Evolutionary conservation across 2,113 vertebrate genomes (phyloP).

Genomic region (Colistium nudipinnis): DNA sequence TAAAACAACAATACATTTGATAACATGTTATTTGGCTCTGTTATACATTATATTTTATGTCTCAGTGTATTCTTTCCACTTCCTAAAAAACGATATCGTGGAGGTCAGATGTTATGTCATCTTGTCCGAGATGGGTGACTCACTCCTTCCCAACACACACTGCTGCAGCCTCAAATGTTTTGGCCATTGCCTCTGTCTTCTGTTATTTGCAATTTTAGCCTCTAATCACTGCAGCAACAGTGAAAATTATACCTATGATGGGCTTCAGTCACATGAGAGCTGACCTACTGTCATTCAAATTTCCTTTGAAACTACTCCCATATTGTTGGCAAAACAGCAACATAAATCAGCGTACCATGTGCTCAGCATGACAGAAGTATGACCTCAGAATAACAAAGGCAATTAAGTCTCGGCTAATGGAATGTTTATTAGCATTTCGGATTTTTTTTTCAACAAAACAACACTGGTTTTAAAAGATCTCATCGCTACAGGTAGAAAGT

Average conservation of each 20-base stretch:
- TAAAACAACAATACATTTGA: neutral
- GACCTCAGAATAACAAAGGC: neutral
- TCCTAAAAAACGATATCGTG: conserved; percentile 6
- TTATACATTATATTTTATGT: neutral
- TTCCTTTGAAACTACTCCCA: neutral
- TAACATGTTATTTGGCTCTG: neutral
- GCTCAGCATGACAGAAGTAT: neutral
- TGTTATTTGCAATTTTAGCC: conserved; percentile 51
- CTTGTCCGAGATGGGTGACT: conserved; percentile 52
- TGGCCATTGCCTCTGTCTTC: conserved; percentile 20
- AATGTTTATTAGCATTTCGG: neutral
- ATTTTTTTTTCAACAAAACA: neutral
- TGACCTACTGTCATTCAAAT: conserved; percentile 21
- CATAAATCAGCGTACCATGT: no score
- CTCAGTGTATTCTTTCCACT: neutral
- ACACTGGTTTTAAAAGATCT: neutral
- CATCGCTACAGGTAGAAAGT: neutral
- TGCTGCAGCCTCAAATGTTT: conserved; percentile 52
- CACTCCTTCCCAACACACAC: conserved; percentile 42
- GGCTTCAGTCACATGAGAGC: conserved; percentile 18
- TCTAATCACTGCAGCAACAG: conserved; percentile 47
- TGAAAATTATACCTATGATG: conserved; percentile 20
- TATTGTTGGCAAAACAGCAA: neutral
- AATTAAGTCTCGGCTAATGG: neutral
- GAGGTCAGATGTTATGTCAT: conserved; percentile 24